Conservation (phyloP, 2,113 vertebrate genomes). For the Macquaria australasica region DNA sequence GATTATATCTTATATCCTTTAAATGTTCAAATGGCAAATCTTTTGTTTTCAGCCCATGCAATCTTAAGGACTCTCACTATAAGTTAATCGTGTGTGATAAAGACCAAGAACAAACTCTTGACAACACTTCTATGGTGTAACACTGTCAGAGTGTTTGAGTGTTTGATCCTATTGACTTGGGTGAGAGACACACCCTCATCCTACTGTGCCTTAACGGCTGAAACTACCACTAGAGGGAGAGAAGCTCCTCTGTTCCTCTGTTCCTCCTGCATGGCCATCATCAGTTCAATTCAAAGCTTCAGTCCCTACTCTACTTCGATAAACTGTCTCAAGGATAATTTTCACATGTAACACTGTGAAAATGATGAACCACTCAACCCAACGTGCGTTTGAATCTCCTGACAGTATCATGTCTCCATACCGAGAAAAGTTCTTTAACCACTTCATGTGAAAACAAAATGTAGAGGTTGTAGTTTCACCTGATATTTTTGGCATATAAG, state of each 20-base stretch:
- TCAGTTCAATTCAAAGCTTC: too few relatives aligned
- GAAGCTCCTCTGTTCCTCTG: too few relatives aligned
- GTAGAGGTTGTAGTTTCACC: not conserved
- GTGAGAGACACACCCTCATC: not conserved
- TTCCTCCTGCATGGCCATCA: too few relatives aligned
- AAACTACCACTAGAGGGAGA: conserved; percentile 2
- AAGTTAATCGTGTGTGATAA: not conserved
- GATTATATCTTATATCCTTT: not conserved
- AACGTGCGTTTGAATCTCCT: not conserved
- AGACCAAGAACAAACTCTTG: not conserved
- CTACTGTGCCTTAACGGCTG: too few relatives aligned
- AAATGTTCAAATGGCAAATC: not conserved
- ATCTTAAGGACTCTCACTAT: not conserved
- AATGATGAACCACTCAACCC: not conserved
- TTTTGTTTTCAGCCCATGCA: not conserved
- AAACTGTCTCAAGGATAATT: not conserved
- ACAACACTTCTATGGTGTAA: not conserved
- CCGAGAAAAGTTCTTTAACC: not conserved
- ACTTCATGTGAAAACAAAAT: too few relatives aligned
- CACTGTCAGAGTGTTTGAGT: not conserved
- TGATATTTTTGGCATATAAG: not conserved
- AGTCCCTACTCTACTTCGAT: not conserved
- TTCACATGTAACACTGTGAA: not conserved
- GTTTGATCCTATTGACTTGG: not conserved
- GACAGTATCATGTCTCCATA: not conserved